phyloP scores from a whole-genome alignment of 2,888 invertebrate genomes.

The Iselma pallidipennis region DNA sequence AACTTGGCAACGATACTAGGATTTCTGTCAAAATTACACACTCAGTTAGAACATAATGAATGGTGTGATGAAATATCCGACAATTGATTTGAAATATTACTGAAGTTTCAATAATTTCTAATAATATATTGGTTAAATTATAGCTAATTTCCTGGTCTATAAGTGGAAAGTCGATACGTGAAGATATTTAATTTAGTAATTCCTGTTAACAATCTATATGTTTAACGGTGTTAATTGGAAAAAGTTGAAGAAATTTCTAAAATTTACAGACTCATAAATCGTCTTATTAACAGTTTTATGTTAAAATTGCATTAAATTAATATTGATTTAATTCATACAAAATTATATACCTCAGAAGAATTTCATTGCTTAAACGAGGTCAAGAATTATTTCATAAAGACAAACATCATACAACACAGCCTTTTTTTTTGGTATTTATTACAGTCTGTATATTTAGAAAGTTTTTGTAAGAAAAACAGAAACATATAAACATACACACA shows the following conservation, averaged over 20 bases:
- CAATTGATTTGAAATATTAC: not conserved
- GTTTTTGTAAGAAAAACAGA: not conserved
- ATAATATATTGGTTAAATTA: no score
- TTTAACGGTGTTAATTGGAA: not conserved
- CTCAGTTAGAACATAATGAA: not conserved
- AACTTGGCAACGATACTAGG: not conserved
- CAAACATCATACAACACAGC: no score
- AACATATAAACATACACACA: not conserved
- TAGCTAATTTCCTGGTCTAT: no score
- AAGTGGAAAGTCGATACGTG: not conserved
- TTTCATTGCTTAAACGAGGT: not conserved
- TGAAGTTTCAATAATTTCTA: no score
- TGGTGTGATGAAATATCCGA: not conserved
- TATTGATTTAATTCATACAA: not conserved
- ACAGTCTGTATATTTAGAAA: not conserved
- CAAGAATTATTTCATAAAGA: not conserved
- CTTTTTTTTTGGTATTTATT: not conserved
- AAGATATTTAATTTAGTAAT: not conserved
- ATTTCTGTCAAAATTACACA: not conserved
- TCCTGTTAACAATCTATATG: not conserved
- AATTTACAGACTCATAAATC: not conserved
- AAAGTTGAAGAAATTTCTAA: not conserved
- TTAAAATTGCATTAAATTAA: not conserved
- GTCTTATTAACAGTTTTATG: not conserved
- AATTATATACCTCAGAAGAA: not conserved